These are phyloP conservation scores for Aphelinus atriplicis DNA, from an alignment of 1,140 invertebrate genomes.

Conservation along the genomic window DNA sequence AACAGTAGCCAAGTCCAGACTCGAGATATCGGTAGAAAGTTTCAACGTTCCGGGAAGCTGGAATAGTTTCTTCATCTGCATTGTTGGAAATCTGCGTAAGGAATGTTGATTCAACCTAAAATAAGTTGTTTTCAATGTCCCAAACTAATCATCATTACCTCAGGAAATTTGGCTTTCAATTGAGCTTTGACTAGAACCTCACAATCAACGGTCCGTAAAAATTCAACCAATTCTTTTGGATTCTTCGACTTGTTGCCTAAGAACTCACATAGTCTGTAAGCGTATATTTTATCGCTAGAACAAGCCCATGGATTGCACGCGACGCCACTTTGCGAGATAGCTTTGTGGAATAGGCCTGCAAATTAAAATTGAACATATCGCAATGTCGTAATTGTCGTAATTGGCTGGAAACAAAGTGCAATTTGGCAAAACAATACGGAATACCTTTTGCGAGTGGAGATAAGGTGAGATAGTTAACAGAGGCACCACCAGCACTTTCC, in stretches of 20 bases:
- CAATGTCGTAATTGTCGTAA: too few relatives aligned
- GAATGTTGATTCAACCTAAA: too few relatives aligned
- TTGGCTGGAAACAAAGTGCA: too few relatives aligned
- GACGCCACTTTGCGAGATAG: slow-evolving; percentile 70
- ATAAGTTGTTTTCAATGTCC: too few relatives aligned
- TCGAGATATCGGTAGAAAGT: too few relatives aligned
- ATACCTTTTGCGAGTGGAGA: slow-evolving; percentile 43
- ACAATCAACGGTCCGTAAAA: slow-evolving; percentile 59
- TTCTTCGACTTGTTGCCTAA: slow-evolving; percentile 63
- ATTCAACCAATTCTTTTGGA: slow-evolving; percentile 58
- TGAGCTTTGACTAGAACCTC: slow-evolving; percentile 33
- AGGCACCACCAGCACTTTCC: slow-evolving; percentile 62
- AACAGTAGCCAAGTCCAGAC: too few relatives aligned
- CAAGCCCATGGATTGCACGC: slow-evolving; percentile 60
- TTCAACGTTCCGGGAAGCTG: too few relatives aligned
- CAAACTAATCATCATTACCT: background rate
- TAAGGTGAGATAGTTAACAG: slow-evolving; percentile 58
- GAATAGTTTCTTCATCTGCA: too few relatives aligned
- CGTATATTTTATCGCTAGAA: slow-evolving; percentile 48
- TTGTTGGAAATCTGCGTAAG: background rate
- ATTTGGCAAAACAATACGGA: too few relatives aligned
- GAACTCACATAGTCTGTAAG: slow-evolving; percentile 38
- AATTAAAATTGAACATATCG: too few relatives aligned
- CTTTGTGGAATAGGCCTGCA: slow-evolving; percentile 69
- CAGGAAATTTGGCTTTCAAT: background rate